Base-by-base conservation (phyloP, 2,113 vertebrate genomes). In the Paraplagusia blochii region DNA sequence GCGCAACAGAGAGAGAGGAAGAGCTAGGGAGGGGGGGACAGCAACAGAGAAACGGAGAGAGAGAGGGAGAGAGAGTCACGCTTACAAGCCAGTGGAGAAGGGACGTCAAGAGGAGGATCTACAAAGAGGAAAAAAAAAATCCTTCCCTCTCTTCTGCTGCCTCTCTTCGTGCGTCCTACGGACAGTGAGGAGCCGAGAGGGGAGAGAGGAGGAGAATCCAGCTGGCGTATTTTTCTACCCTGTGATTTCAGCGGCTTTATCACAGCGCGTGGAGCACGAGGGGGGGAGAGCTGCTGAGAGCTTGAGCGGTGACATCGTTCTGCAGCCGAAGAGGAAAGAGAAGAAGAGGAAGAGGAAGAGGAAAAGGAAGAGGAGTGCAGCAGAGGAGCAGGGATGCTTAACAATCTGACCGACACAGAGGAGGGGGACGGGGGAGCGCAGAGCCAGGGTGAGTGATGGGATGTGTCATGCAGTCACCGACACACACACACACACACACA, bases 351-450 rank as follows among this genome's bases (percentile, higher is more conserved):
- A 72, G 94, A 96, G 91, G 95, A 96, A 83, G 94, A 92, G 84
- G 95, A 97, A 55, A 63, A 79, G 53, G 65, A 79, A 55, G 65
- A 79, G 53, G 65, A 79, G 75, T 19, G 45, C 61, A 36, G 52
- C 51, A 70, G 61, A 74, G 79, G 79, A 74, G 87, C 85, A 87
- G 88, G 92, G 91, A 97, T 97, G 95, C 93, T 95, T 63, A 97
- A 97, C 93, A 97, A 95, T 92, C 93, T 97, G 91, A 94, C 94
- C 69, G 95, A 97, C 87, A 93, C 93, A 72, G 94, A 96, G 91
- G 95, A 96, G 83, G 94, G 92, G 84, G 95, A 97, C 70, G 94
- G 93, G 80, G 94, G 92, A 81, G 91, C 93, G 74, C 94, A 94
- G 78, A 90, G 88, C 82, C 95, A 94, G 83, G 94, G 95, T 96